These are phyloP conservation scores for Neodontobutis hainanensis DNA, from an alignment of 2,113 vertebrate species.

Conservation along the genomic window DNA sequence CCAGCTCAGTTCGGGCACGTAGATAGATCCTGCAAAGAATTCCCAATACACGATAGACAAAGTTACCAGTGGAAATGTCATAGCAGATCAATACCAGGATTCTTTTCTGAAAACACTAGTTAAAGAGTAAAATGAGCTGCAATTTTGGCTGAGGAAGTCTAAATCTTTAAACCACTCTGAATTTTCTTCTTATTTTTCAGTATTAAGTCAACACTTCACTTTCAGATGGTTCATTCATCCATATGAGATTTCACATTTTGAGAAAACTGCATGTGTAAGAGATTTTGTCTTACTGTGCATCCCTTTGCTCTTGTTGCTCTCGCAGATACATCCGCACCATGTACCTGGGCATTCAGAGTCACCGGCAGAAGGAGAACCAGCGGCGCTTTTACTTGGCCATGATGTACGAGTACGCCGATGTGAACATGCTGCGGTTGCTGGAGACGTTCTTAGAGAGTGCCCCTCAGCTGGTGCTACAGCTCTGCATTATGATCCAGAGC, in stretches of 20 bases:
- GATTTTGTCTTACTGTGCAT: no score
- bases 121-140: conserved; percentile 1
- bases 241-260: no score
- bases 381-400: conserved; percentile 99
- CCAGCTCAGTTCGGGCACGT: conserved; percentile 54
- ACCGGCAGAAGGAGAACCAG: conserved; percentile 96
- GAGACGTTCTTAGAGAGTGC: conserved; percentile 98
- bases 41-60: conserved; percentile 47
- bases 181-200: neutral
- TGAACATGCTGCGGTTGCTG: conserved; percentile 98
- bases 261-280: no score
- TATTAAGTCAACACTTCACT: no score
- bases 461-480: conserved; percentile 99
- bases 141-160: neutral
- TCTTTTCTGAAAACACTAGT: neutral
- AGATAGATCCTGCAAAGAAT: conserved; percentile 59
- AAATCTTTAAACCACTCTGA: neutral
- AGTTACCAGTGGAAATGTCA: conserved; percentile 39
- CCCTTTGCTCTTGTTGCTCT: conserved; percentile 1
- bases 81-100: conserved; percentile 20
- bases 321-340: conserved; percentile 96
- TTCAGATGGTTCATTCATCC: no score
- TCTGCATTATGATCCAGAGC: conserved; percentile 99
- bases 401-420: conserved; percentile 99
- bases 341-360: conserved; percentile 98